A percentile compares a stretch with the other conserved stretches of the same genome.
These are phyloP conservation scores for Agelastica alni DNA, from an alignment of 2,888 invertebrate genomes.

Conservation along the genomic window DNA sequence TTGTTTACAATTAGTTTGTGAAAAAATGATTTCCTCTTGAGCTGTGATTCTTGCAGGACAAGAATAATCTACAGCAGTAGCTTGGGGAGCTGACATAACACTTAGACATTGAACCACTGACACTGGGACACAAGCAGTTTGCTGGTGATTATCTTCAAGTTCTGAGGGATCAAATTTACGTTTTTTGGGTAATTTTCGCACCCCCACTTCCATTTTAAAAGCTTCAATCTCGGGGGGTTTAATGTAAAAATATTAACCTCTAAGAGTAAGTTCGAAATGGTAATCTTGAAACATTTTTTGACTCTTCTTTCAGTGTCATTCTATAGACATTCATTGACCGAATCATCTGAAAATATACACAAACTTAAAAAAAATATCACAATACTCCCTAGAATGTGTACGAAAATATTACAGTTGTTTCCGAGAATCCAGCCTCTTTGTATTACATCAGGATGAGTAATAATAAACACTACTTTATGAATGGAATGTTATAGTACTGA, in stretches of 20 bases:
- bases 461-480: constrained; percentile 51
- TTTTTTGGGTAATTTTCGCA: constrained; percentile 89
- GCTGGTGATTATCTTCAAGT: constrained; percentile 63
- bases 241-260: constrained; percentile 22
- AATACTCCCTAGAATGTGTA: constrained; percentile 21
- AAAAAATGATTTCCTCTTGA: constrained; percentile 41
- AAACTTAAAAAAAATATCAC: constrained; percentile 18
- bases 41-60: constrained; percentile 44
- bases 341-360: constrained; percentile 26
- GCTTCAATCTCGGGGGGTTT: constrained; percentile 8
- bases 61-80: constrained; percentile 54
- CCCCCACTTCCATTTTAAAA: constrained; percentile 61
- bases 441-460: constrained; percentile 38
- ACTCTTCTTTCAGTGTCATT: constrained; percentile 27
- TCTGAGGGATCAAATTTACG: constrained; percentile 83
- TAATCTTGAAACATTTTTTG: constrained; percentile 28
- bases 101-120: constrained; percentile 51
- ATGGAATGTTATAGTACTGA: constrained; percentile 51
- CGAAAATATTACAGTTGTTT: constrained; percentile 24
- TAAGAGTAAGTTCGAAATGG: constrained; percentile 45
- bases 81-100: constrained; percentile 51
- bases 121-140: constrained; percentile 49
- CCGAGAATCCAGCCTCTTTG: constrained; percentile 23
- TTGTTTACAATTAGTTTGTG: constrained; percentile 40
- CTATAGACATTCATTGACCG: constrained; percentile 23